Conservation (phyloP, 2,888 invertebrate species). For the Hofmannophila pseudospretella region DNA sequence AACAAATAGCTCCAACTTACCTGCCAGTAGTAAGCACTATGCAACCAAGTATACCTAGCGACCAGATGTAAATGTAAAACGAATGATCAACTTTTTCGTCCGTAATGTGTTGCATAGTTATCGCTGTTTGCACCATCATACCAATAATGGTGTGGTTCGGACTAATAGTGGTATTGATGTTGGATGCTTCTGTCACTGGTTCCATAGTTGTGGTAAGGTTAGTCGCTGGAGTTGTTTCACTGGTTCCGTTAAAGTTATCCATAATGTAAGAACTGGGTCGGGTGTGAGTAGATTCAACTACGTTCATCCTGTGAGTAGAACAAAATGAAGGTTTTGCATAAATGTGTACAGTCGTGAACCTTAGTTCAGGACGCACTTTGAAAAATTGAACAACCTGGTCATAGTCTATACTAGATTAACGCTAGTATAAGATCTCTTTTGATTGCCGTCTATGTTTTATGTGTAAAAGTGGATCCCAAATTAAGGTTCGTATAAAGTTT, state of each 20-base stretch:
- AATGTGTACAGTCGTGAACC: too few relatives aligned
- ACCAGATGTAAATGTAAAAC: slow-evolving; percentile 78
- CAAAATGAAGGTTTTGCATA: too few relatives aligned
- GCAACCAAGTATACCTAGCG: slow-evolving; percentile 74
- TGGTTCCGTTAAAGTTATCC: slow-evolving; percentile 11
- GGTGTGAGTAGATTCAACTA: slow-evolving; percentile 35
- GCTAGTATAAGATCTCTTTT: too few relatives aligned
- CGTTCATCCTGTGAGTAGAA: slow-evolving; percentile 59
- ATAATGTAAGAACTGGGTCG: slow-evolving; percentile 1
- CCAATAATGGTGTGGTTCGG: slow-evolving; percentile 44
- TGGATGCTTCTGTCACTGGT: neutral
- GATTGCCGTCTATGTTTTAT: too few relatives aligned
- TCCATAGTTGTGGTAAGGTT: slow-evolving; percentile 15
- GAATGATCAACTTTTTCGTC: slow-evolving; percentile 37
- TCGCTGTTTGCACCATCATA: slow-evolving; percentile 42
- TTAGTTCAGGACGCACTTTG: too few relatives aligned
- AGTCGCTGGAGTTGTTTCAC: slow-evolving; percentile 9
- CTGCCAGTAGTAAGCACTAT: slow-evolving; percentile 79
- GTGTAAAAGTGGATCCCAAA: too few relatives aligned
- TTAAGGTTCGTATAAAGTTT: too few relatives aligned
- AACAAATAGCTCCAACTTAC: too few relatives aligned
- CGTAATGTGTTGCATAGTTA: slow-evolving; percentile 40
- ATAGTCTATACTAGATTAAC: too few relatives aligned
- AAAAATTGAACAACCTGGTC: too few relatives aligned
- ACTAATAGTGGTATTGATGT: slow-evolving; percentile 3